Evolutionary conservation across 2,797 vertebrate genomes (phyloP).

Genomic region (Leptoclinus maculatus): DNA sequence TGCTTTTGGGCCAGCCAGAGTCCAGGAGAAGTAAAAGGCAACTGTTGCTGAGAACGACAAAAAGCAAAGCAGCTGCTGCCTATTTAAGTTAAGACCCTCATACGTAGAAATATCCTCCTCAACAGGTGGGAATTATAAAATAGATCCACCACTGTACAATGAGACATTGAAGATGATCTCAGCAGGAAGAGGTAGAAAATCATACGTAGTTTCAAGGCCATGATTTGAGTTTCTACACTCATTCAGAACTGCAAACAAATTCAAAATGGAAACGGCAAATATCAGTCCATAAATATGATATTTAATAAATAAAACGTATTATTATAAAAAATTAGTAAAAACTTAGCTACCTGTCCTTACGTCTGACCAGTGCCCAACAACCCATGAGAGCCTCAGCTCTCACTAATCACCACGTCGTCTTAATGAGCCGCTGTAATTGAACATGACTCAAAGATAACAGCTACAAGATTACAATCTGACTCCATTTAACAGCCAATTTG

Average conservation of each 20-base stretch:
- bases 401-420: slow-evolving; percentile 45
- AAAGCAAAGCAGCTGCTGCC: slow-evolving; percentile 1
- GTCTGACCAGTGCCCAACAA: slow-evolving; percentile 15
- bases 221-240: neutral
- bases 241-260: neutral
- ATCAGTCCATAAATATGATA: neutral
- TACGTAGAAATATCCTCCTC: neutral
- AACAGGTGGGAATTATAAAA: neutral
- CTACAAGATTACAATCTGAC: slow-evolving; percentile 41
- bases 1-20: slow-evolving; percentile 28
- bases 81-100: neutral
- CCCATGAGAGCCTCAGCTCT: slow-evolving; percentile 1
- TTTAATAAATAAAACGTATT: neutral
- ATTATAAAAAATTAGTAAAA: neutral
- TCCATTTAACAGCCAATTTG: slow-evolving; percentile 59
- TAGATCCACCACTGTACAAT: neutral
- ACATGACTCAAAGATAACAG: slow-evolving; percentile 56
- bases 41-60: slow-evolving; percentile 3
- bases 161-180: neutral
- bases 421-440: slow-evolving; percentile 59
- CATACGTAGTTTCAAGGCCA: neutral
- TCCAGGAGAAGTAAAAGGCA: slow-evolving; percentile 37
- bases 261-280: neutral
- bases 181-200: neutral
- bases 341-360: neutral